Base-by-base conservation (phyloP, 2,888 invertebrate genomes). In the Rambutsinella grinnellia region DNA sequence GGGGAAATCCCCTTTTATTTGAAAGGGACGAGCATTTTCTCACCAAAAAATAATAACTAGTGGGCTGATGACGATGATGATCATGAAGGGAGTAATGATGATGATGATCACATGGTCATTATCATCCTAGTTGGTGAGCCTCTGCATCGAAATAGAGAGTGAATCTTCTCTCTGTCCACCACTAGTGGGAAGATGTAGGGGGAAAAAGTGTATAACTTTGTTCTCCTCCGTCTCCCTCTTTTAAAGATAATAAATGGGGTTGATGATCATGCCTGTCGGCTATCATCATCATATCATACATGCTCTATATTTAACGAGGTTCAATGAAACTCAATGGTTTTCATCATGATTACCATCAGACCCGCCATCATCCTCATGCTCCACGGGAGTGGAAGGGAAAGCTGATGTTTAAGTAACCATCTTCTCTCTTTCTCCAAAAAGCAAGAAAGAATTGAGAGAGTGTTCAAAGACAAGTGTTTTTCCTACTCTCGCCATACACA, bases 321-420 rank as follows among this genome's bases (percentile, higher is more conserved):
- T 65, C 76, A 63, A 68, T 76, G 76, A 76, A 76, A 76, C 69
- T 69, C 69, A 76, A 76, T 76, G 76, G 69, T 57, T 69, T n/a
- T 69, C 68, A 65, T 69, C 63, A 68, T 36, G 65, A 19, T n/a
- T 26, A 17, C 26, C 27, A 26, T 28, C 28, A 62, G 51, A 24
- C 21, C n/a, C 27, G 58, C 36, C 27, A 57, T 6, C 13, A 44
- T 51, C 51, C 13, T 17, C 51, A 17, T 51, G 6, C 6, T 51
- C 51, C 51, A 15, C 13, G n/a, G n/a, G n/a, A n/a, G n/a, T n/a
- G n/a, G n/a, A n/a, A n/a, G n/a, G n/a, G n/a, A n/a, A n/a, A n/a
- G n/a, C n/a, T n/a, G n/a, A n/a, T n/a, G n/a, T n/a, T n/a, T n/a
- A n/a, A n/a, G n/a, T n/a, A n/a, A n/a, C n/a, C n/a, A n/a, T n/a